phyloP scores from a whole-genome alignment of 2,113 vertebrate genomes.

The Mystacornis crossleyi region DNA sequence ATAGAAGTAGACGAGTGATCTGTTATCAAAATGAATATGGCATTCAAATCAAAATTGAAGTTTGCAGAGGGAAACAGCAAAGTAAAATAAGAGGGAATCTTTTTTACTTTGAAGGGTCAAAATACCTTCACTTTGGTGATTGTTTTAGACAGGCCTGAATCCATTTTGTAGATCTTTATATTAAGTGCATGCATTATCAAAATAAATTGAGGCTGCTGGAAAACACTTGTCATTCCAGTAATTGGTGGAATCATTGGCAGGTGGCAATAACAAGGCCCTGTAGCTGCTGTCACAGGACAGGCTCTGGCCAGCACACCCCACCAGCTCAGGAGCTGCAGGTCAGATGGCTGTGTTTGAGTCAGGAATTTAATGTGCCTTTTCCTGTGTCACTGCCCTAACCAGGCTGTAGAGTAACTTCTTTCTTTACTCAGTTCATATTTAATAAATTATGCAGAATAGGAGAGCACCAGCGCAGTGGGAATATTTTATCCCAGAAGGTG shows the following conservation, averaged over 20 bases:
- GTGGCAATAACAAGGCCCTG: neutral
- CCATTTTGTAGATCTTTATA: neutral
- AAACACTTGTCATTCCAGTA: neutral
- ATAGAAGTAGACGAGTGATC: constrained; percentile 65
- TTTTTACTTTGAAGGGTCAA: neutral
- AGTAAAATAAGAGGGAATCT: neutral
- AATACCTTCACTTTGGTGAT: neutral
- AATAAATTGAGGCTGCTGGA: neutral
- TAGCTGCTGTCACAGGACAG: neutral
- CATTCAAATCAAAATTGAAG: constrained; percentile 60
- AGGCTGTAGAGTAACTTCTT: neutral
- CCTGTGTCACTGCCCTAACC: neutral
- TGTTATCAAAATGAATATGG: constrained; percentile 66
- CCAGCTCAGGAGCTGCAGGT: neutral
- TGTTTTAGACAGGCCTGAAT: neutral
- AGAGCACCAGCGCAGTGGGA: neutral
- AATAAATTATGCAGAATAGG: neutral
- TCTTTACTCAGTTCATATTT: neutral
- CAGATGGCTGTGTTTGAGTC: neutral
- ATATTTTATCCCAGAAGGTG: neutral
- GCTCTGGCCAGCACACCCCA: neutral
- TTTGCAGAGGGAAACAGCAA: constrained; percentile 22
- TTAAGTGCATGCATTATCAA: neutral
- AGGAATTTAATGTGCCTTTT: neutral
- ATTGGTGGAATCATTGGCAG: neutral